Percentiles rank a stretch among this genome's conserved stretches.
Evolutionary conservation across 2,113 vertebrate genomes (phyloP).

Genomic region (Dasyornis broadbenti): DNA sequence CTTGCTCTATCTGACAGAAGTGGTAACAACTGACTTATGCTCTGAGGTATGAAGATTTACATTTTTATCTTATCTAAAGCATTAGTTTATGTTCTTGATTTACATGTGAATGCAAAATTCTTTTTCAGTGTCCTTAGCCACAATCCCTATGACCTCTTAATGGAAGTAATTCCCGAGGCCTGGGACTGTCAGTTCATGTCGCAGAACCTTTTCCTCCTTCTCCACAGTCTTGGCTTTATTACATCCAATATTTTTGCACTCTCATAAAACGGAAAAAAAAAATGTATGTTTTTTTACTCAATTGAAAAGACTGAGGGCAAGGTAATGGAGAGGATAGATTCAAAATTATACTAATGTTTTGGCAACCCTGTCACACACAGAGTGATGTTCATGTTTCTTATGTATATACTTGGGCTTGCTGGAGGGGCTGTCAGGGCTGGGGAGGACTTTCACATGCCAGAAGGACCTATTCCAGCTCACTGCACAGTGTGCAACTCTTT

Average conservation of each 20-base stretch:
- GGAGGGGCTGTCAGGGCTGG: not conserved
- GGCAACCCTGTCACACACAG: not conserved
- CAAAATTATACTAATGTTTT: not conserved
- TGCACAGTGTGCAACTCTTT: not conserved
- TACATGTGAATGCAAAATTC: not conserved
- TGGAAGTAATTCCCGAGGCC: rapidly evolving
- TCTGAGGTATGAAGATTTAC: not conserved
- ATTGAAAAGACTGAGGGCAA: not conserved
- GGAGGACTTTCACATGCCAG: not conserved
- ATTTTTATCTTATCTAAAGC: not conserved
- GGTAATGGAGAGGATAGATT: not conserved
- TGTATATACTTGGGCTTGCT: not conserved
- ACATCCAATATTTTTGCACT: not conserved
- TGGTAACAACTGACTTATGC: not conserved
- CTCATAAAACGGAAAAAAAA: not conserved
- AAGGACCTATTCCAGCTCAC: not conserved
- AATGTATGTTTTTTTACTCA: rapidly evolving
- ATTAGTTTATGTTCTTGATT: not conserved
- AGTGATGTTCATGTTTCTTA: not conserved
- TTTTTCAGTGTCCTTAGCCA: not conserved
- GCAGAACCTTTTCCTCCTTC: not conserved
- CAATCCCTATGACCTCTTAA: not conserved
- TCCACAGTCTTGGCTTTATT: not conserved
- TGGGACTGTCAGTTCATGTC: rapidly evolving
- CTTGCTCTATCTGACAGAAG: not conserved